Evolutionary conservation across 2,113 vertebrate genomes (phyloP).

Genomic region (Rattus rattus): DNA sequence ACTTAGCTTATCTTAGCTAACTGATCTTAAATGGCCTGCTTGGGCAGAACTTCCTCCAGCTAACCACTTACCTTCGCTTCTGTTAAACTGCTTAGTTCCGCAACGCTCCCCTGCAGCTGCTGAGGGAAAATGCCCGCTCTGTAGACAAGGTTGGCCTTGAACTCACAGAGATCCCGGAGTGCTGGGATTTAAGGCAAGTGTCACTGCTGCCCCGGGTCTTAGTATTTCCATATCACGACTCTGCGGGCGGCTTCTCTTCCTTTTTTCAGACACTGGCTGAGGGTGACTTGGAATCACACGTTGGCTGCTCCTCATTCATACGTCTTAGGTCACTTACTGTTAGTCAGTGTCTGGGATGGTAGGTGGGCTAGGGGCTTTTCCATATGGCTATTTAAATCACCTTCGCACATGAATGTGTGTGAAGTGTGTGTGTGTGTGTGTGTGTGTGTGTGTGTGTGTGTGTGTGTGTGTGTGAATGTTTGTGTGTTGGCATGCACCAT

Average conservation of each 20-base stretch:
- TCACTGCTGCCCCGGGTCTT: too few relatives aligned
- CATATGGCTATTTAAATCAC: not conserved
- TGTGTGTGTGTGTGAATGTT: not conserved
- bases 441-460: not conserved
- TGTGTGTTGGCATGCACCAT: not conserved
- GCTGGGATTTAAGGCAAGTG: not conserved
- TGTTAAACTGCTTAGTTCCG: not conserved
- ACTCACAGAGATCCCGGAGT: not conserved
- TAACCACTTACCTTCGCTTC: not conserved
- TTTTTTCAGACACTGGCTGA: not conserved
- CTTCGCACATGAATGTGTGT: not conserved
- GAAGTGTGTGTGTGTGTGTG: too few relatives aligned
- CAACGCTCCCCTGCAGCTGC: not conserved
- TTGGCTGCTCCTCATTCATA: too few relatives aligned
- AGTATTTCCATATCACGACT: not conserved
- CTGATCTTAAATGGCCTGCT: not conserved
- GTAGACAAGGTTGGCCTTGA: not conserved
- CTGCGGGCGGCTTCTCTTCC: not conserved
- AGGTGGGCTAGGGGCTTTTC: not conserved
- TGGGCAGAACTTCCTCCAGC: too few relatives aligned
- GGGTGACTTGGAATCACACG: not conserved
- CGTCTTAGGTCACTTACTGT: too few relatives aligned
- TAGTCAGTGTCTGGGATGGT: not conserved
- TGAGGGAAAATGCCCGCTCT: not conserved
- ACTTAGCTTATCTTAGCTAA: not conserved